These are phyloP conservation scores for Drosophila funebris DNA, from an alignment of 1,140 invertebrate genomes.

Conservation along the genomic window DNA sequence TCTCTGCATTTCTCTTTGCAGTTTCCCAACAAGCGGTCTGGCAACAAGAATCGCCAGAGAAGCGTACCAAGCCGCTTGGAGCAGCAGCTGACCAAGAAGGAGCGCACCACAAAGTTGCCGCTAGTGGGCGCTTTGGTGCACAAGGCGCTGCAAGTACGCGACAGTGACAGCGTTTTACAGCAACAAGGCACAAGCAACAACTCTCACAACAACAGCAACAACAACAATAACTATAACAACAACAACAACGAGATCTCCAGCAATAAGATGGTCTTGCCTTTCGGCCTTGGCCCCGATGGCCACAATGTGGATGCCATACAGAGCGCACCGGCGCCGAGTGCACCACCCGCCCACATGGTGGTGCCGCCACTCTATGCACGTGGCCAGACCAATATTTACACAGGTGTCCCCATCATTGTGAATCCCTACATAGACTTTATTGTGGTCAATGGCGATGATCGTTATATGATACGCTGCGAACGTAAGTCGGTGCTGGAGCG, in stretches of 20 bases:
- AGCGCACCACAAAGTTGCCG: slow-evolving; percentile 61
- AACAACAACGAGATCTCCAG: slow-evolving; percentile 1
- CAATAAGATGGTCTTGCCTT: slow-evolving; percentile 70
- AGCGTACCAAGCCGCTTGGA: slow-evolving; percentile 23
- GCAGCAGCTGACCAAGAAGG: slow-evolving; percentile 49
- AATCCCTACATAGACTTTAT: slow-evolving; percentile 83
- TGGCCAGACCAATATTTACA: slow-evolving; percentile 77
- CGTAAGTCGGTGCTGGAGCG: slow-evolving; percentile 75
- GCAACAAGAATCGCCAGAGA: slow-evolving; percentile 50
- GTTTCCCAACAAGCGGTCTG: slow-evolving; percentile 48
- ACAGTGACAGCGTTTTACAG: not conserved
- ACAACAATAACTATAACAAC: not conserved
- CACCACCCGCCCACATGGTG: slow-evolving; percentile 64
- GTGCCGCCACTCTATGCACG: slow-evolving; percentile 52
- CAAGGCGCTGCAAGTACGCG: slow-evolving; percentile 48
- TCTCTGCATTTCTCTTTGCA: slow-evolving; percentile 19
- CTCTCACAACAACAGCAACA: not conserved
- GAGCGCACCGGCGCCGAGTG: slow-evolving; percentile 66
- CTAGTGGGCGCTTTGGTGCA: slow-evolving; percentile 63
- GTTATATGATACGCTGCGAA: slow-evolving; percentile 80
- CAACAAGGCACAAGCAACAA: not conserved
- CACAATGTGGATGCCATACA: slow-evolving; percentile 69
- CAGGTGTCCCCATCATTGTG: slow-evolving; percentile 71
- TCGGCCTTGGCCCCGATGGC: slow-evolving; percentile 77
- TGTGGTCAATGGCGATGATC: slow-evolving; percentile 80